These are phyloP conservation scores for Pandion haliaetus DNA, from an alignment of 2,113 vertebrate species.

Conservation along the genomic window DNA sequence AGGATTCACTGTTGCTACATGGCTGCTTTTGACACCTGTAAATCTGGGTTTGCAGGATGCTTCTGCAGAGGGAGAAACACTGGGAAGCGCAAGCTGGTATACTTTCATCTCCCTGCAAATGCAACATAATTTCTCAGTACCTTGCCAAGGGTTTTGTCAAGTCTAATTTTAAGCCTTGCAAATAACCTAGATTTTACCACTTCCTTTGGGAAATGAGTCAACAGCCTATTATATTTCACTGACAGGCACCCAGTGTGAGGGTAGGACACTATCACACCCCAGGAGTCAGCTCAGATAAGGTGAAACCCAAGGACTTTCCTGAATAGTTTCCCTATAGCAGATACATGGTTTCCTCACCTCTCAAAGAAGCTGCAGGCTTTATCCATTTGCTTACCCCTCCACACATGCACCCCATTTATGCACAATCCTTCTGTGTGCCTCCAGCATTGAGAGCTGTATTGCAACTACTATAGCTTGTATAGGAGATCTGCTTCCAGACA, in stretches of 20 bases:
- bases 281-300: background rate
- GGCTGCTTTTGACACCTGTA: background rate
- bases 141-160: conserved; percentile 39
- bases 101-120: background rate
- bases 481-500: background rate
- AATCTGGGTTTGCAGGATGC: background rate
- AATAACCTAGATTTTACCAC: conserved; percentile 10
- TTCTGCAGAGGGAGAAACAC: background rate
- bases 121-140: background rate
- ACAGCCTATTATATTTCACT: background rate
- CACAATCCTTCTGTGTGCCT: background rate
- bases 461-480: background rate
- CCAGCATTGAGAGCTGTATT: fast-evolving
- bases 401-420: fast-evolving
- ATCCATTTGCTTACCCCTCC: background rate
- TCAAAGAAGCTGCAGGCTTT: background rate
- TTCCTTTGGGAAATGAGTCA: background rate
- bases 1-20: background rate
- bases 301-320: background rate
- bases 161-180: conserved; percentile 24
- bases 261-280: background rate
- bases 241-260: background rate
- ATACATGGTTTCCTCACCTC: background rate
- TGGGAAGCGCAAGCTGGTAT: background rate
- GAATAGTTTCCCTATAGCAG: background rate